Base-by-base conservation (phyloP, 92 coral and sea anemone species). In the Parazoanthus atlanticus region DNA sequence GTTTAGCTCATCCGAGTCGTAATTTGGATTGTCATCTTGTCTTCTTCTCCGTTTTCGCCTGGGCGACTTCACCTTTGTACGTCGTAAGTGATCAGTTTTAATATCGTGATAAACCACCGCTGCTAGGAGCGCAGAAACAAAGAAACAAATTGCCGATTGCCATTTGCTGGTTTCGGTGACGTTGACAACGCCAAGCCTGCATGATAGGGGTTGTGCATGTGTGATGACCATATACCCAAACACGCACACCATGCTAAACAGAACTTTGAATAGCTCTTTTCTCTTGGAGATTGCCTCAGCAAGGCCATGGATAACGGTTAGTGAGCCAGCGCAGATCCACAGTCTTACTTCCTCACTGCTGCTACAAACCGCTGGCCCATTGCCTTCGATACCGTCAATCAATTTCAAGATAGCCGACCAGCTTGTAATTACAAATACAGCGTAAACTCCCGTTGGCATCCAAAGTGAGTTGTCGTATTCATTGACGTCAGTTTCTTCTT, bases 81-180 rank as follows among this genome's bases (percentile, higher is more conserved):
- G 76, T 69, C 84, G 74, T 10, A 81, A 85, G 54, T 88, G 85
- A 23, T 85, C 74, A 49, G 82, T 88, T 30, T 81, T 88, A 30
- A 94, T 86, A 74, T 95, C 93, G 78, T 87, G 89, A 76, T 93
- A 95, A 29, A 90, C 93, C 26, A 86, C 74, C 23, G 93, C 86
- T 56, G 91, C 96, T 32, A 95, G 93, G 26, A 95, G 36, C 5
- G 98, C 98, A 31, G 92, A 89, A 15, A 83, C 89, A 81, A 95
- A 95, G 56, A 93, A 95, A 76, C 92, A 93, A 79, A 93, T 84
- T 47, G 96, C 98, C 5, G 96, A 92, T 65, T 95, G 98, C 98
- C 98, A 95, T 80, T 93, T 93, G 80, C 93, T 94, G 33, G 92
- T 85, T 36, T 95, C 96, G 7, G 88, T 70, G 46, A 95, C 90